phyloP scores from a whole-genome alignment of 2,888 invertebrate species.

The Dermolepida albohirtum region DNA sequence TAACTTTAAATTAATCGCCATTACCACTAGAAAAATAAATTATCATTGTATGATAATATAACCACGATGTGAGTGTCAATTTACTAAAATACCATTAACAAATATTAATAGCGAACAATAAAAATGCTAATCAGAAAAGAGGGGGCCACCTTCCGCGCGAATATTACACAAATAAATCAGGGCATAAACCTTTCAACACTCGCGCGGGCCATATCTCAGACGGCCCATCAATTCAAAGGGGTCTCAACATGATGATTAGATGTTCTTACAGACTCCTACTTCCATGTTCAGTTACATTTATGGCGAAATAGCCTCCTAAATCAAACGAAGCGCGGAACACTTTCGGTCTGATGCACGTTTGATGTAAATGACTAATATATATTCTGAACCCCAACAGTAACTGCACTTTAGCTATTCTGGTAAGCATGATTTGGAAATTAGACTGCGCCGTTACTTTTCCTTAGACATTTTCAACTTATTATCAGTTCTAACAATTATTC shows the following conservation, averaged over 20 bases:
- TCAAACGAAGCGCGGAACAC: slow-evolving; percentile 29
- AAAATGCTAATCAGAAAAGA: slow-evolving; percentile 28
- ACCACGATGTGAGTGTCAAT: too few species aligned
- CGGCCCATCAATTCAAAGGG: slow-evolving; percentile 44
- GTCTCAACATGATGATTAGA: slow-evolving; percentile 45
- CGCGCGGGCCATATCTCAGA: slow-evolving; percentile 30
- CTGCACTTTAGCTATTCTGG: slow-evolving; percentile 39
- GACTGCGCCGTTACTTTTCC: slow-evolving; percentile 2
- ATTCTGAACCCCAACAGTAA: slow-evolving; percentile 34
- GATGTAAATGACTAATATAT: slow-evolving; percentile 42
- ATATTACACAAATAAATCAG: slow-evolving; percentile 34
- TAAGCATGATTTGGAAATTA: slow-evolving; percentile 30
- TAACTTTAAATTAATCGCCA: too few species aligned
- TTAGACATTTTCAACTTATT: too few species aligned
- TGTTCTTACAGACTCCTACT: slow-evolving; percentile 43
- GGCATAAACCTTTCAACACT: slow-evolving; percentile 29
- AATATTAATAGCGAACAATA: slow-evolving; percentile 33
- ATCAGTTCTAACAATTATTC: too few species aligned
- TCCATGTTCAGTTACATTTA: slow-evolving; percentile 41
- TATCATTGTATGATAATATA: too few species aligned
- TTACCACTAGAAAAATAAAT: too few species aligned
- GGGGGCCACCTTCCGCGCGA: slow-evolving; percentile 20
- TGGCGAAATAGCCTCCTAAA: slow-evolving; percentile 38
- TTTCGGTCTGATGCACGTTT: slow-evolving; percentile 32
- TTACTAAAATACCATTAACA: slow-evolving; percentile 19